These are phyloP conservation scores for Thunnus thynnus DNA, from an alignment of 2,113 vertebrate species.

Conservation along the genomic window DNA sequence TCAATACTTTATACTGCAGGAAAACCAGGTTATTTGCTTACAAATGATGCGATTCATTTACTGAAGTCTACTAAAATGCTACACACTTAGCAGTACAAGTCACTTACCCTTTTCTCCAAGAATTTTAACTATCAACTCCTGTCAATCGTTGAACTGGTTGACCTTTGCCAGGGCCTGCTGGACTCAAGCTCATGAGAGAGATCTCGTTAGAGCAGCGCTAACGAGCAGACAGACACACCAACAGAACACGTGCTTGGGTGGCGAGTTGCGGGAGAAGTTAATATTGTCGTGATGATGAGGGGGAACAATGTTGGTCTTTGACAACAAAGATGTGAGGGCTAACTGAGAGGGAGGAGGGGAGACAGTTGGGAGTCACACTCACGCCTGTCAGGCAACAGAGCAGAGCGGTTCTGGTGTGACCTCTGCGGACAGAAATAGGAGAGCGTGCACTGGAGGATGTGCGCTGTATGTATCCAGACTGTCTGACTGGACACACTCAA, in stretches of 20 bases:
- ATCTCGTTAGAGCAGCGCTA: slow-evolving; percentile 45
- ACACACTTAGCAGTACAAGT: too few species aligned
- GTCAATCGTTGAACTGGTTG: slow-evolving; percentile 40
- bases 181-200: slow-evolving; percentile 30
- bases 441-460: slow-evolving; percentile 43
- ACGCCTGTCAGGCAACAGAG: slow-evolving; percentile 46
- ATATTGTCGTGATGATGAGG: slow-evolving; percentile 56
- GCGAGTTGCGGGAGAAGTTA: slow-evolving; percentile 21
- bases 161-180: slow-evolving; percentile 42
- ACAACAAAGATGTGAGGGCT: slow-evolving; percentile 40
- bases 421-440: slow-evolving; percentile 57
- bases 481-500: slow-evolving; percentile 35
- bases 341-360: slow-evolving; percentile 30
- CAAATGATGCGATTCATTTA: background rate
- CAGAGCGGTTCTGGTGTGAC: slow-evolving; percentile 48
- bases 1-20: background rate
- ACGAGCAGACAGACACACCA: slow-evolving; percentile 23
- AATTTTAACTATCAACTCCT: slow-evolving; percentile 24
- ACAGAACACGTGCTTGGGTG: slow-evolving; percentile 34
- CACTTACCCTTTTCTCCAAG: too few species aligned
- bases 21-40: background rate
- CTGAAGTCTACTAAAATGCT: background rate
- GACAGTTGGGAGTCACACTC: slow-evolving; percentile 45
- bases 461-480: slow-evolving; percentile 43
- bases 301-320: slow-evolving; percentile 66